Base-by-base conservation (phyloP, 2,797 vertebrate genomes). In the Lithobates pipiens region DNA sequence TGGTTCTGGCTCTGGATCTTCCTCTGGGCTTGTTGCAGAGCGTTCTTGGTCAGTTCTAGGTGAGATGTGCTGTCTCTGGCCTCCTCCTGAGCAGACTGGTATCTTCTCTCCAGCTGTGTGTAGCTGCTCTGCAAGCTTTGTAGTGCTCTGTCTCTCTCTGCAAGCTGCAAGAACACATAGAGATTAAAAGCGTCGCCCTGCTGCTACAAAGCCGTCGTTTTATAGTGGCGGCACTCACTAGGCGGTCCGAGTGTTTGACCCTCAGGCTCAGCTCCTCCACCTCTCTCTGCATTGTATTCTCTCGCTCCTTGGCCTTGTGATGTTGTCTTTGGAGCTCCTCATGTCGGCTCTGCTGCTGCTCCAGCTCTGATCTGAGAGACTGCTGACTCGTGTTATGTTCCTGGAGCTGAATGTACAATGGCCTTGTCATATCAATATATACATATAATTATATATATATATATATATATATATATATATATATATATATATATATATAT, bases 241-340 rank as follows among this genome's bases (percentile, higher is more conserved):
- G 83, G 27, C 85, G 85, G 68, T 90, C 86, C 42, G 90, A 89
- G 77, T 68, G 79, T 80, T 90, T 87, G 6, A 84, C 88, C 57
- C 89, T 88, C 29, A 84, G 79, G 65, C 36, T 90, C n/a, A 92
- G 74, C 63, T 86, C 27, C 76, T 92, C 86, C 2, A 84, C 77
- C 80, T 91, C 88, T 27, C 36, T 61, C 46, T 92, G 87, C 77
- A 91, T 74, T 2, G 57, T 21, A 16, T 75, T 82, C 13, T 74
- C 90, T 77, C 29, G 80, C 6, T 90, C 89, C 84, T 87, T 89
- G 44, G 68, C 79, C 77, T 82, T 87, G 70, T 88, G 91, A 36
- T 89, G n/a, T 25, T 91, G 88, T 18, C 85, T 78, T 75, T 88
- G 89, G 71, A 92, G 90, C 36, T 91, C 90, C 10, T 92, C 84